A percentile compares a stretch with the other conserved stretches of the same genome.
phyloP scores from a whole-genome alignment of 2,888 invertebrate genomes.

The Oegoconia quadripuncta region DNA sequence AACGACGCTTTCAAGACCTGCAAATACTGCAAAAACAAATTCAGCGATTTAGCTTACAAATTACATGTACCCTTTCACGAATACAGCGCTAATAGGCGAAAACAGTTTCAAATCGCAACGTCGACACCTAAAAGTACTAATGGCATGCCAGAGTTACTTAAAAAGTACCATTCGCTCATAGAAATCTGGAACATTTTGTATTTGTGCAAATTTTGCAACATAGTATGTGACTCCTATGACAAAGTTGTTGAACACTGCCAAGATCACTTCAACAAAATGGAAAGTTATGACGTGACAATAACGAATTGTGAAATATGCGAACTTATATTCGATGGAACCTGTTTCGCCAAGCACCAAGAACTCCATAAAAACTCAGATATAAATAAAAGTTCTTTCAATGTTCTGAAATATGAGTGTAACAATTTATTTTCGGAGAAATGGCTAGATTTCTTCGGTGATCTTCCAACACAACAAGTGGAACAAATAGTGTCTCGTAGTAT shows the following conservation, averaged over 20 bases:
- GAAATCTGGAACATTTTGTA: conserved; percentile 49
- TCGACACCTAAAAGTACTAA: background rate
- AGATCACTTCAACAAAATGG: conserved; percentile 34
- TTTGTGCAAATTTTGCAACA: conserved; percentile 36
- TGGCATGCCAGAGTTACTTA: conserved; percentile 33
- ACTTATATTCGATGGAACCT: conserved; percentile 34
- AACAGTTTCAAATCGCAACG: background rate
- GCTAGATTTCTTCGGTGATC: conserved; percentile 33
- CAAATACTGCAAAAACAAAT: conserved; percentile 31
- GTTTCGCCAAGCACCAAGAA: conserved; percentile 33
- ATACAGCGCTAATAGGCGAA: too few species aligned
- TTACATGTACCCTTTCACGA: conserved; percentile 38
- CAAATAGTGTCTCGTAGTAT: conserved; percentile 37
- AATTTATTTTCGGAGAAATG: conserved; percentile 35
- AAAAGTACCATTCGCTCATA: conserved; percentile 40
- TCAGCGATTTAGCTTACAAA: conserved; percentile 26
- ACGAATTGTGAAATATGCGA: conserved; percentile 39
- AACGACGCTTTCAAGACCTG: conserved; percentile 24
- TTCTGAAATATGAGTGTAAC: conserved; percentile 35
- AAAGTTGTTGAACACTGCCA: conserved; percentile 47
- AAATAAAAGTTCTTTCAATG: conserved; percentile 31
- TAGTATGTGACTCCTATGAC: conserved; percentile 43
- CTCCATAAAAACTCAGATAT: conserved; percentile 29
- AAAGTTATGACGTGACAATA: conserved; percentile 21
- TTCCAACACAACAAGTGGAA: conserved; percentile 30